phyloP scores from a whole-genome alignment of 2,797 vertebrate genomes.

The Myotis vivesi region DNA sequence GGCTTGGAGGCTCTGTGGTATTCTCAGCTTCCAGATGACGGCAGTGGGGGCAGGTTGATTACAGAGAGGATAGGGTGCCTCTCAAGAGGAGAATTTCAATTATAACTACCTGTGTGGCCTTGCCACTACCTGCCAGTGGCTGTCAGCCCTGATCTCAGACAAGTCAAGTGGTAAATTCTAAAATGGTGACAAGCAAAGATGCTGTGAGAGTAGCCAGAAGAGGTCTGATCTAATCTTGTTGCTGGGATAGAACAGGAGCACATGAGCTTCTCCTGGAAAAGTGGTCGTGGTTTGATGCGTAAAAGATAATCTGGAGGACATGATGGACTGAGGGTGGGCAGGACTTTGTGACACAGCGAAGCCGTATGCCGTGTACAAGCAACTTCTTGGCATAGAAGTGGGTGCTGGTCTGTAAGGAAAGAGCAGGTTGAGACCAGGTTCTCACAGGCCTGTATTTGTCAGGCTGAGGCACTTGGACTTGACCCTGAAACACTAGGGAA shows the following conservation, averaged over 20 bases:
- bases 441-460: not conserved
- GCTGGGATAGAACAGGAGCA: not conserved
- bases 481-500: not conserved
- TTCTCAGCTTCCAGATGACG: not conserved
- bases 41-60: not conserved
- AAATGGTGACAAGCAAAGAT: not conserved
- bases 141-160: not conserved
- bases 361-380: not conserved
- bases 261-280: not conserved
- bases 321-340: not conserved
- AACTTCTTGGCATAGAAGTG: not conserved
- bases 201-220: not conserved
- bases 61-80: not conserved
- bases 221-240: not conserved
- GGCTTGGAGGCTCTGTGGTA: not conserved
- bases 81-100: not conserved
- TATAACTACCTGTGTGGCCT: not conserved
- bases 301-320: not conserved
- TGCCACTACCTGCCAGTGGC: not conserved
- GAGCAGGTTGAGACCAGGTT: too few species aligned
- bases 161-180: not conserved
- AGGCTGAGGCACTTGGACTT: not conserved
- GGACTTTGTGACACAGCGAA: not conserved
- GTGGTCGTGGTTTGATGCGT: not conserved
- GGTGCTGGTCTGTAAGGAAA: not conserved